Base-by-base conservation (phyloP, 2,113 vertebrate species). In the Hippolais icterina region DNA sequence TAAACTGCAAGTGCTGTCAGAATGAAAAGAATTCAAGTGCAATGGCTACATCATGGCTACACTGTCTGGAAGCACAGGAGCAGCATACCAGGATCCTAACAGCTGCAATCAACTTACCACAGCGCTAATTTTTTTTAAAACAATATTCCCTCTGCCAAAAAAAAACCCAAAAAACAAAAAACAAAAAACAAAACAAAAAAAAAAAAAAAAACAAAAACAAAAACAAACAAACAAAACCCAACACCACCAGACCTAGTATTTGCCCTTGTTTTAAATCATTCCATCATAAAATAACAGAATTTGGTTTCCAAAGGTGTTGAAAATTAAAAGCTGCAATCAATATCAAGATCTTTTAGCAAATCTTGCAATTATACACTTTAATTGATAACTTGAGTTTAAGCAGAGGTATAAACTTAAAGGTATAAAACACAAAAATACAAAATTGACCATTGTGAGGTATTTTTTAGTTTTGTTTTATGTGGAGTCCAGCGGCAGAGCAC, bases 1-100 rank as follows among this genome's bases (percentile, higher is more conserved):
- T 74, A 70, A 69, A 82, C 29, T 83, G 44, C 8, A 79, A 90
- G 53, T 5, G 29, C 66, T 76, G 42, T 49, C 80, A 93, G 71
- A 83, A 90, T 28, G 16, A 66, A 78, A 74, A 90, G 71, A 80
- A 95, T 83, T 66, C 81, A 70, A 87, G 42, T 18, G 66, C 18
- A 27, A 49, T 2, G 3, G 39, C 66, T 70, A 39, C 50, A 70
- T 47, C 54, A n/a, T 2, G 10, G n/a, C 54, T 86, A 53, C 1
- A 0, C 42, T 47, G 59, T 7, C 75, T 85, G 71, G 70, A 93
- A 50, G 59, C n/a, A 79, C 1, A 4, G 18, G 16, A 74, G 15
- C 2, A 6, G 60, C 41, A 76, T 56, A 42, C 3, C 20, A 83
- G 37, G 50, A 91, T 33, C 70, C 47, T 16, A 64, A 79, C 3